Conservation (phyloP, 2,797 vertebrate genomes). For the Sebastes paucispinis region DNA sequence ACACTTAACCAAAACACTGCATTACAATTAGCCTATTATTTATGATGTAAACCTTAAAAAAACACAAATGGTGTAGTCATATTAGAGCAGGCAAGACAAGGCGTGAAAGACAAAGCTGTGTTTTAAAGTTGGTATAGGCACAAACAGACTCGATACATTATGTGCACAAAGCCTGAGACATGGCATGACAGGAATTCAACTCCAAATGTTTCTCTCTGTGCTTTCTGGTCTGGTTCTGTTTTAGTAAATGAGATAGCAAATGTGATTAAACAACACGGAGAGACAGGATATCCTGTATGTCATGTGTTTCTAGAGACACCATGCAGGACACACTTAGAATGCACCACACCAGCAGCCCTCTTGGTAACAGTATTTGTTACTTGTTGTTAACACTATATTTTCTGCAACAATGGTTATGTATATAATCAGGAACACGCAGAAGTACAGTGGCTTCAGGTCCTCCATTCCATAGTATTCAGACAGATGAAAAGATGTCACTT, state of each 20-base stretch:
- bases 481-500: constrained; percentile 41
- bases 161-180: not conserved
- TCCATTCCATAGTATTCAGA: constrained; percentile 55
- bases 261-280: not conserved
- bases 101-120: not conserved
- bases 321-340: not conserved
- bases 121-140: not conserved
- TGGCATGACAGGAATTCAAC: not conserved
- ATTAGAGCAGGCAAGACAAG: not conserved
- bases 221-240: not conserved
- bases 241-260: not conserved
- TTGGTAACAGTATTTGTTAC: not conserved
- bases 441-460: constrained; percentile 43
- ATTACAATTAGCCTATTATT: not conserved
- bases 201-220: not conserved
- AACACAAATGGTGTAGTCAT: not conserved
- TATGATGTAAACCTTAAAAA: not conserved
- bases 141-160: not conserved
- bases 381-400: constrained; percentile 33
- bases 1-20: not conserved
- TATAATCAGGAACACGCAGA: constrained; percentile 54
- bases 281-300: not conserved
- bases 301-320: not conserved
- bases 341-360: not conserved
- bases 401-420: constrained; percentile 51